phyloP scores from a whole-genome alignment of 2,797 vertebrate genomes.

The Gymnothorax reevesii region DNA sequence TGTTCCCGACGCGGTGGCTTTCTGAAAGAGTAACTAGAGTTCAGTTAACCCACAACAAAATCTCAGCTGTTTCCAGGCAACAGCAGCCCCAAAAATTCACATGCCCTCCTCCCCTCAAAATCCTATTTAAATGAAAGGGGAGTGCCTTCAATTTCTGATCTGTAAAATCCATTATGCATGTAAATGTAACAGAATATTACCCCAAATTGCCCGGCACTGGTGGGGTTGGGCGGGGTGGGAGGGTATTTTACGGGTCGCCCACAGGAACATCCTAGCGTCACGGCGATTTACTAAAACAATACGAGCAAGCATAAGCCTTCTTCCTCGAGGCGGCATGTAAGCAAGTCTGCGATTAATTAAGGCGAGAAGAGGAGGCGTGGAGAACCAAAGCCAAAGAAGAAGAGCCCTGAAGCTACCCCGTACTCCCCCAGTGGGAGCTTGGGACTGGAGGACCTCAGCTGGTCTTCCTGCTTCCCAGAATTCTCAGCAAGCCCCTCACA shows the following conservation, averaged over 20 bases:
- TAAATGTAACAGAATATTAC: constrained; percentile 67
- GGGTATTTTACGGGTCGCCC: constrained; percentile 39
- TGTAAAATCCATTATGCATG: constrained; percentile 77
- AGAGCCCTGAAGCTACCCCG: constrained; percentile 15
- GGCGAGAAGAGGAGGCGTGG: constrained; percentile 41
- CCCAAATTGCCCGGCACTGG: constrained; percentile 51
- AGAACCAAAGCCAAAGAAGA: constrained; percentile 26
- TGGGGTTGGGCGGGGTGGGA: constrained; percentile 46
- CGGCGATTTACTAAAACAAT: constrained; percentile 48
- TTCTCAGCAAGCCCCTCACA: neutral
- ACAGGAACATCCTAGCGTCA: constrained; percentile 46
- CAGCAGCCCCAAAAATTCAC: neutral
- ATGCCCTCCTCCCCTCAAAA: neutral
- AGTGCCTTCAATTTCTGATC: constrained; percentile 61
- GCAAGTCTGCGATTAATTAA: constrained; percentile 49
- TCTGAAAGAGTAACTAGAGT: neutral
- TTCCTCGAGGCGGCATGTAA: constrained; percentile 42
- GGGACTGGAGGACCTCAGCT: constrained; percentile 5
- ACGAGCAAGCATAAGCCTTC: constrained; percentile 36
- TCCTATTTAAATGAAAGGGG: neutral
- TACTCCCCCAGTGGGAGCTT: neutral
- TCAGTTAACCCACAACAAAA: neutral
- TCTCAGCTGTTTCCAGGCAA: neutral
- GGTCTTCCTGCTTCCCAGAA: constrained; percentile 21
- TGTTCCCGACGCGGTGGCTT: neutral